Base-by-base conservation (phyloP, 2,797 vertebrate genomes). In the Sebastes diploproa region DNA sequence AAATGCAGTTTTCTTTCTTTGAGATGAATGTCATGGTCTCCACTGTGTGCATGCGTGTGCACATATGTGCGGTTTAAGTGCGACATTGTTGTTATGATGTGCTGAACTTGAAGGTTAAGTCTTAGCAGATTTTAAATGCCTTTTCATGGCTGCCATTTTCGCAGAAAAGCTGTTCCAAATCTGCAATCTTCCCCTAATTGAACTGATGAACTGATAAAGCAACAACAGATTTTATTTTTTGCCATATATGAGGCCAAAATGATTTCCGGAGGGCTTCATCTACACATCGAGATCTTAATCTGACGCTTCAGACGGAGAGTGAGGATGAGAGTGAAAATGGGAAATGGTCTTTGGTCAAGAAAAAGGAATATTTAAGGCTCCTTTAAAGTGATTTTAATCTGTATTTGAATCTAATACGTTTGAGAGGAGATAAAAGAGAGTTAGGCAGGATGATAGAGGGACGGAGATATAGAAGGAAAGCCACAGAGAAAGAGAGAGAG, bases 21-120 rank as follows among this genome's bases (percentile, higher is more conserved):
- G 38, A 83, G 62, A 82, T 84, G 71, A 91, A 91, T 69, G 82
- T 82, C 88, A 82, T 2, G 59, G n/a, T 80, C 76, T 80, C 20
- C 0, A 30, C 68, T 75, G 72, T 78, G 68, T 60, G 29, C 34
- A 64, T 18, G 7, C 42, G 76, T 75, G 72, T 78, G 68, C 56
- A 9, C 25, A 52, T 14, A 9, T 52, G 76, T 76, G 72, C 32
- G 3, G 72, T 69, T 34, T 36, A 20, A 67, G 38, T 4, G 62
- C 25, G 64, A 72, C 75, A 73, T 11, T 50, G 42, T 16, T 54
- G 58, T 78, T 38, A 46, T 61, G 72, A 85, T 80, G 63, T 13
- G 22, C 16, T 36, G 67, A 84, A 72, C 83, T 67, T 67, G 34
- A 38, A 42, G 77, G 71, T 82, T 61, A 55, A 73, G 12, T 50